These are phyloP conservation scores for Machaerirhynchus nigripectus DNA, from an alignment of 2,113 vertebrate genomes.

Conservation along the genomic window DNA sequence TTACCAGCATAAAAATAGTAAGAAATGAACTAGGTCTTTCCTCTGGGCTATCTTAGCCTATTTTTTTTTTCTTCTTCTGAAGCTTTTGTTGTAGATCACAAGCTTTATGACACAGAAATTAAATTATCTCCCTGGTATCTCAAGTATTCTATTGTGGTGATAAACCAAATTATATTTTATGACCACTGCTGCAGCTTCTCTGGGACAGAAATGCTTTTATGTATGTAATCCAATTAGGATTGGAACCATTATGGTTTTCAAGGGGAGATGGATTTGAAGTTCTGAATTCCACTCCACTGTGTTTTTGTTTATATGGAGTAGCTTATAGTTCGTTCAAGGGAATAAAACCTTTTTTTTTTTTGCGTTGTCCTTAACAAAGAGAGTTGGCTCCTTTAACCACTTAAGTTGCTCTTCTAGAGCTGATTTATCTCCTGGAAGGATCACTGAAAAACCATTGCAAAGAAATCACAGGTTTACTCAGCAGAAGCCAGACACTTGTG, in stretches of 20 bases:
- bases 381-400: neutral
- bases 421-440: neutral
- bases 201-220: neutral
- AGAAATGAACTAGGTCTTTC: neutral
- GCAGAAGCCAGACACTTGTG: neutral
- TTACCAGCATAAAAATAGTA: neutral
- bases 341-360: neutral
- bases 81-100: neutral
- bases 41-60: neutral
- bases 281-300: neutral
- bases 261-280: neutral
- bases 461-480: neutral
- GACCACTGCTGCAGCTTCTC: neutral
- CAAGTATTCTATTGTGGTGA: neutral
- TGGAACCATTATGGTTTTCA: neutral
- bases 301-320: neutral
- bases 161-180: neutral
- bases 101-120: neutral
- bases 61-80: neutral
- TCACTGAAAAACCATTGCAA: neutral
- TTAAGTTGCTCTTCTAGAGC: neutral
- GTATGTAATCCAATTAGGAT: neutral
- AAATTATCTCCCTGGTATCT: neutral
- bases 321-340: neutral
- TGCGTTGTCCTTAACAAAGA: neutral